A percentile compares a stretch with the other conserved stretches of the same genome.
Conservation (phyloP, 2,888 invertebrate genomes). For the Rhagonycha lutea region DNA sequence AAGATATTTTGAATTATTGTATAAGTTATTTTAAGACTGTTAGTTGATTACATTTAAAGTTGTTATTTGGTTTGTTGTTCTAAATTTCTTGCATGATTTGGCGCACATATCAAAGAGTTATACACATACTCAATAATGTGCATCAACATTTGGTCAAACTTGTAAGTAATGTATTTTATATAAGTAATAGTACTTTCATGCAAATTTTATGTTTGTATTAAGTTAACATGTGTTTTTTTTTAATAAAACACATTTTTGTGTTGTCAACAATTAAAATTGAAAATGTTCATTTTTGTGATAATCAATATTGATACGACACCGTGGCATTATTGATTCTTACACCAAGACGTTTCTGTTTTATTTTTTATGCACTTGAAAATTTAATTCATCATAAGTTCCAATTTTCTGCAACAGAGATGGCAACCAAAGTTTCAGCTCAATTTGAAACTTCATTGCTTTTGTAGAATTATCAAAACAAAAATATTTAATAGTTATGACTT, state of each 20-base stretch:
- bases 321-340: slow-evolving; percentile 30
- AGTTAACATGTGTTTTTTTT: slow-evolving; percentile 42
- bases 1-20: slow-evolving; percentile 50
- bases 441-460: not conserved
- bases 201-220: slow-evolving; percentile 38
- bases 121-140: not conserved
- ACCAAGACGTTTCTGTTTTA: slow-evolving; percentile 50
- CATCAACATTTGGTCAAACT: slow-evolving; percentile 5
- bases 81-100: slow-evolving; percentile 23
- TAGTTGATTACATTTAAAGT: slow-evolving; percentile 49
- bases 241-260: slow-evolving; percentile 40
- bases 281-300: slow-evolving; percentile 51
- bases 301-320: slow-evolving; percentile 42
- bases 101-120: slow-evolving; percentile 11
- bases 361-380: slow-evolving; percentile 24
- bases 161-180: slow-evolving; percentile 36
- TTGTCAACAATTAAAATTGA: slow-evolving; percentile 43
- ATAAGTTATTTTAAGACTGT: slow-evolving; percentile 55
- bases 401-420: slow-evolving; percentile 19
- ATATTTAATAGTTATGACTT: not conserved
- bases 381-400: slow-evolving; percentile 3
- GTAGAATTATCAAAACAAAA: not conserved
- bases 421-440: slow-evolving; percentile 6
- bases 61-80: slow-evolving; percentile 32
- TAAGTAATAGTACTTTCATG: slow-evolving; percentile 35